These are phyloP conservation scores for Macroramphosus scolopax DNA, from an alignment of 2,797 vertebrate genomes.

Conservation along the genomic window DNA sequence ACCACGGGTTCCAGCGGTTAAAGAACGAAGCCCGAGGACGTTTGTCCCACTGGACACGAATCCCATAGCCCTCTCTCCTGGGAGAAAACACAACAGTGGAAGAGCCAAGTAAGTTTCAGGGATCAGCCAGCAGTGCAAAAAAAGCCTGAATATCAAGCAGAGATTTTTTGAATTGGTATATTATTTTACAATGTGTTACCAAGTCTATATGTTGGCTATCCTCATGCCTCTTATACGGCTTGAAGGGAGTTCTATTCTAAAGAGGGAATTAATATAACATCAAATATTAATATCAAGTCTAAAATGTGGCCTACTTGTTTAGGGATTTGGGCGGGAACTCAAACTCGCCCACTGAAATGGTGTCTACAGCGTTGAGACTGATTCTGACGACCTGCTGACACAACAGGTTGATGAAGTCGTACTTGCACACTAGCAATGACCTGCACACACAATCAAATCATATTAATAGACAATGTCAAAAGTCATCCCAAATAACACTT, in stretches of 20 bases:
- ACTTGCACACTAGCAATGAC: conserved; percentile 94
- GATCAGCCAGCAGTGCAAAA: too few species aligned
- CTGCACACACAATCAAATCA: conserved; percentile 46
- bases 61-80: conserved; percentile 89
- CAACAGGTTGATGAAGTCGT: conserved; percentile 94
- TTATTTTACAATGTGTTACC: too few species aligned
- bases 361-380: conserved; percentile 87
- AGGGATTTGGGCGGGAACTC: conserved; percentile 93
- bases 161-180: too few species aligned
- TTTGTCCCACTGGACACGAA: conserved; percentile 96
- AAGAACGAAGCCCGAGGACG: conserved; percentile 87
- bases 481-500: not conserved
- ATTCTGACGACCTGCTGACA: conserved; percentile 92
- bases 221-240: too few species aligned
- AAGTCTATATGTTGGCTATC: too few species aligned
- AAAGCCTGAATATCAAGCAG: too few species aligned
- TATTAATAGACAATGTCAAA: not conserved
- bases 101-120: too few species aligned
- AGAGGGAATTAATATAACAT: too few species aligned
- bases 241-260: too few species aligned
- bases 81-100: not conserved
- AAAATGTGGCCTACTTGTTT: conserved; percentile 83
- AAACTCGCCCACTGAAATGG: conserved; percentile 90
- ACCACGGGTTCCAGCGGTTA: conserved; percentile 97
- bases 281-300: too few species aligned